Conservation (phyloP, 2,113 vertebrate genomes). For the Gallinago paraguaiae region DNA sequence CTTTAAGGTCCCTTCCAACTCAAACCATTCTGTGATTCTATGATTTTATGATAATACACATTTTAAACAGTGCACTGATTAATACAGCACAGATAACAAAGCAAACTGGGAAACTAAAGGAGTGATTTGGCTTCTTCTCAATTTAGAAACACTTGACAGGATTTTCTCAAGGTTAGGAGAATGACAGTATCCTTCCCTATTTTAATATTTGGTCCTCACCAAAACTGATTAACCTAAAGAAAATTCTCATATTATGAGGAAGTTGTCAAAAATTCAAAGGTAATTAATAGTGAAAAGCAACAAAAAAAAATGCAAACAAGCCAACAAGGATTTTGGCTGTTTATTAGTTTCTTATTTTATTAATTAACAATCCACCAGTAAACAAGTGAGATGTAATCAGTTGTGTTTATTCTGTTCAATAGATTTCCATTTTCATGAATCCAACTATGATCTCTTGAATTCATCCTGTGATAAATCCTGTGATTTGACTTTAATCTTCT, state of each 20-base stretch:
- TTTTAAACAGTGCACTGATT: not conserved
- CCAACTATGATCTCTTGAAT: not conserved
- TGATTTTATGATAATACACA: not conserved
- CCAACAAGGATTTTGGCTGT: not conserved
- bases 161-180: not conserved
- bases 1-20: not conserved
- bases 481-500: not conserved
- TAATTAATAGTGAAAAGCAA: not conserved
- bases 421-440: not conserved
- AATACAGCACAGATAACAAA: not conserved
- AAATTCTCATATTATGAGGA: not conserved
- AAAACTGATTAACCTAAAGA: not conserved
- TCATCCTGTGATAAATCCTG: not conserved
- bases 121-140: not conserved
- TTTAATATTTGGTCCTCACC: not conserved
- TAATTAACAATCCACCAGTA: not conserved
- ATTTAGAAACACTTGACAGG: not conserved
- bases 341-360: not conserved
- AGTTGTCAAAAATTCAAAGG: not conserved
- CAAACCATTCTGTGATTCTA: not conserved
- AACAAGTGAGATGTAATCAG: accelerated
- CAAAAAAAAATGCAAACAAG: not conserved
- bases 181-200: not conserved
- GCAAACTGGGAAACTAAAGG: not conserved
- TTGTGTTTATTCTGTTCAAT: not conserved